Evolutionary conservation across 2,113 vertebrate species (phyloP).

Genomic region (Alethe castanea): DNA sequence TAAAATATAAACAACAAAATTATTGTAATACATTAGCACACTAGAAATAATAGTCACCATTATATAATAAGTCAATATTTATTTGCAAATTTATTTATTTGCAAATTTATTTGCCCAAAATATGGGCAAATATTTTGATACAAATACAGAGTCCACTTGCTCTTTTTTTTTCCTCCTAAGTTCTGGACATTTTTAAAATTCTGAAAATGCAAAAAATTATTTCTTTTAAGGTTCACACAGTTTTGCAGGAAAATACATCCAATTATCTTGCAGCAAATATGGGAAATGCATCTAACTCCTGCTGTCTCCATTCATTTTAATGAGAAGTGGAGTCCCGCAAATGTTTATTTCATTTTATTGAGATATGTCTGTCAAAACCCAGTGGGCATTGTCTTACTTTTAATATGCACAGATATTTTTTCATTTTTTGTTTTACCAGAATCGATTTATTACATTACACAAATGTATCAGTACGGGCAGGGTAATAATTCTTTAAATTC

Average conservation of each 20-base stretch:
- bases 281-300: background rate
- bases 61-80: background rate
- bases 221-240: background rate
- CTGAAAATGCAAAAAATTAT: background rate
- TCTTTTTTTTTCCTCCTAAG: background rate
- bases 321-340: background rate
- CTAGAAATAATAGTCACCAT: background rate
- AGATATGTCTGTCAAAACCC: background rate
- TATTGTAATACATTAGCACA: background rate
- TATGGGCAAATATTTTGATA: background rate
- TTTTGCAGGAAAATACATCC: background rate
- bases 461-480: background rate
- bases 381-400: background rate
- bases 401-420: background rate
- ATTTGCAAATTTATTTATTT: background rate
- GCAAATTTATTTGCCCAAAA: no score
- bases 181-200: background rate
- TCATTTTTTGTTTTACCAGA: background rate
- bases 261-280: background rate
- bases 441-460: background rate
- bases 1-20: background rate
- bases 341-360: background rate
- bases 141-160: rapidly evolving
- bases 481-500: background rate
- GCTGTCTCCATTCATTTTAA: background rate